A percentile compares a stretch with the other conserved stretches of the same genome.
These are phyloP conservation scores for Trachymyrmex septentrionalis DNA, from an alignment of 1,140 invertebrate genomes.

Conservation along the genomic window DNA sequence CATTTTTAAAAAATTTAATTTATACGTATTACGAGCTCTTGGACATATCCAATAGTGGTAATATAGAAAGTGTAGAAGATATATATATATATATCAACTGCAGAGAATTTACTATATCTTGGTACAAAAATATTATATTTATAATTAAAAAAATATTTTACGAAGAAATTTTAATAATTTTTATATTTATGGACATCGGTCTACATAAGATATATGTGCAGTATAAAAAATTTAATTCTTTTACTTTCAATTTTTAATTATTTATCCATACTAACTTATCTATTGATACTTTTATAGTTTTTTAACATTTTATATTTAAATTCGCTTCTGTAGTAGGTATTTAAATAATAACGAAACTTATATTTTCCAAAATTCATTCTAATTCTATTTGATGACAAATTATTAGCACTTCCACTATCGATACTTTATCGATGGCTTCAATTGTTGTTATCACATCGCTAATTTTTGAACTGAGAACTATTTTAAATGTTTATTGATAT, in stretches of 20 bases:
- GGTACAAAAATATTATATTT: neutral
- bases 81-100: constrained; percentile 15
- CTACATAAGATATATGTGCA: neutral
- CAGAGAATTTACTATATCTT: neutral
- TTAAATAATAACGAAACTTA: neutral
- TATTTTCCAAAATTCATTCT: too few relatives aligned
- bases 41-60: neutral
- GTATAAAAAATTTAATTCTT: neutral
- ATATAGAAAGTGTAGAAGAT: neutral
- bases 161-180: neutral
- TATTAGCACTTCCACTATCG: neutral
- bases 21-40: neutral
- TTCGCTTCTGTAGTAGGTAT: neutral
- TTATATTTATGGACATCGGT: neutral
- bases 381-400: neutral
- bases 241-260: neutral
- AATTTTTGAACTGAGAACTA: neutral
- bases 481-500: neutral
- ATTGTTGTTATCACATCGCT: neutral
- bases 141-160: constrained; percentile 18
- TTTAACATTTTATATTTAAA: constrained; percentile 16
- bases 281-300: constrained; percentile 1
- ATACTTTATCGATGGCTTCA: neutral
- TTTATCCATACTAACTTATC: neutral
- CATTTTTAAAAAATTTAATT: neutral